Evolutionary conservation across 2,797 vertebrate genomes (phyloP), one percentile per base, ranked within the genome.

Genomic region (Sebastes hubbsi): DNA sequence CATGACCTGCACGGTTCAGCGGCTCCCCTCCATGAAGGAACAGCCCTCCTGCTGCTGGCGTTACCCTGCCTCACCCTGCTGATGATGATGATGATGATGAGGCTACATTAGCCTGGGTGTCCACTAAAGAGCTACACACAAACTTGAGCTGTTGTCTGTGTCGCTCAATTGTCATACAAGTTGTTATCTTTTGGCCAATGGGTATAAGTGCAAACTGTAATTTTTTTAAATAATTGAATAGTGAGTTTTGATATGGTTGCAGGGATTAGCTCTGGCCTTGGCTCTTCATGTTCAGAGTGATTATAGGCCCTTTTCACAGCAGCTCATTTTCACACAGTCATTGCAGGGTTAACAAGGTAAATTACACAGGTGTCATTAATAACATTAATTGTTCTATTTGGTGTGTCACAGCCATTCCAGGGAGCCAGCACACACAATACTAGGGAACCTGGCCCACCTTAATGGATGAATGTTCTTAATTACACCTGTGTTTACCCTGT

Each of bases 1-100:
- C 92, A 92, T 3, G 89, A 93, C 24, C 91, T 86, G 34, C 92
- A 93, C 25, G 81, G 69, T 74, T 94, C 94, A 2, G 91, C 93
- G 1, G 73, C 83, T 62, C 36, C 62, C 12, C 27, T 77, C 38
- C 81, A 54, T 3, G 65, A 71, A 56, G 71, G 74, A 16, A 8
- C 68, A 1, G 2, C 77, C 24, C 27, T 78, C 55, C 68, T 92
- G 52, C 82, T 93, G 63, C 67, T 87, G 83, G 16, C 62, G 1
- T 8, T 88, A 1, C 52, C 71, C 68, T 88, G 82, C 55, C 38
- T 96, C 70, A 46, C 80, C 16, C 82, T 93, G 61, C 62, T 94
- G 72, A 32, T 92, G 32, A 22, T 93, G 32, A 29, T 93, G 32
- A 29, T 93, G 25, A 12, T 85, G 30, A 76, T 38, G 82, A 88